Percentiles rank a stretch among this genome's conserved stretches.
These are phyloP conservation scores for Brachypterus glaber DNA, from an alignment of 2,888 invertebrate genomes.

Conservation along the genomic window DNA sequence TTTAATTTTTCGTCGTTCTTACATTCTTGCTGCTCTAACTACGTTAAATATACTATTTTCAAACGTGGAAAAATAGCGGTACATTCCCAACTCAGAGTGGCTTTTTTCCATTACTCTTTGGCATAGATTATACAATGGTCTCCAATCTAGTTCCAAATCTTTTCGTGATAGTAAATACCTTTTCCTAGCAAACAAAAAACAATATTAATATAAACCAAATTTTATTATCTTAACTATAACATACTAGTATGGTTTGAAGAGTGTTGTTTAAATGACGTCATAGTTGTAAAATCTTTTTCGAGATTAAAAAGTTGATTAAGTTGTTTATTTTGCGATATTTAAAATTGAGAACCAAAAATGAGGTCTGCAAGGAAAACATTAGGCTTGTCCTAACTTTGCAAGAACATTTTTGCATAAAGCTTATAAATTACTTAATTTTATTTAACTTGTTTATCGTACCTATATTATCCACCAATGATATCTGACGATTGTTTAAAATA, in stretches of 20 bases:
- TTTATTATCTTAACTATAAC: neutral
- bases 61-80: constrained; percentile 37
- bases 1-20: constrained; percentile 19
- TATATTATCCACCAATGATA: too few relatives aligned
- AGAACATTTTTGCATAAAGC: too few relatives aligned
- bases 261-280: too few relatives aligned
- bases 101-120: constrained; percentile 49
- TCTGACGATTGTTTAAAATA: constrained; percentile 5
- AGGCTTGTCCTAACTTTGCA: too few relatives aligned
- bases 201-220: constrained; percentile 7
- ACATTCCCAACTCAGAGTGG: constrained; percentile 50
- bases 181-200: constrained; percentile 49
- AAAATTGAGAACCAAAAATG: too few relatives aligned
- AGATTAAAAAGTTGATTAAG: too few relatives aligned
- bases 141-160: constrained; percentile 77
- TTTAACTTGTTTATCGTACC: too few relatives aligned
- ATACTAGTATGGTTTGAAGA: neutral
- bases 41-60: constrained; percentile 31
- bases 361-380: too few relatives aligned
- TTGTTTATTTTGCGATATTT: too few relatives aligned
- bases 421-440: too few relatives aligned
- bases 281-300: too few relatives aligned
- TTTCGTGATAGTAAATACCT: constrained; percentile 63
- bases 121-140: constrained; percentile 66
- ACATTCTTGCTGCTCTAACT: constrained; percentile 34